Base-by-base conservation (phyloP, 1,140 invertebrate genomes). In the Drosophila arawakana region DNA sequence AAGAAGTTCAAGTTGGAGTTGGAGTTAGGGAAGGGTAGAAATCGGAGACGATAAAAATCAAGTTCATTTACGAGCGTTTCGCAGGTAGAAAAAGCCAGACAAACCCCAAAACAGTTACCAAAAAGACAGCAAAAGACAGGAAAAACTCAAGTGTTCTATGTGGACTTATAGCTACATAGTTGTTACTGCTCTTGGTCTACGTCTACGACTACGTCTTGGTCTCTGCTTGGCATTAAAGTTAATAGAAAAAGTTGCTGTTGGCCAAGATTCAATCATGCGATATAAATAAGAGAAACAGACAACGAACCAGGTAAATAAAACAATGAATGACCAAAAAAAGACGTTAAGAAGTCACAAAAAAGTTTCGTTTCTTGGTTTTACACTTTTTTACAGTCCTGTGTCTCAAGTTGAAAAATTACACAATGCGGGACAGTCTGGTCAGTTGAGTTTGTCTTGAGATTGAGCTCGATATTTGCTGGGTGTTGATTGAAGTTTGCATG, bases 241-340 rank as follows among this genome's bases (percentile, higher is more conserved):
- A 89, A 89, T 89, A 89, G 84, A 89, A 89, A 89, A 89, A 89
- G 85, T 89, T 89, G 69, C 84, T 89, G 83, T 88, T 89, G 85
- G 84, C 80, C 84, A 89, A 89, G 84, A 89, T 89, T 89, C 84
- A 89, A 89, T 89, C 84, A 89, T 89, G 84, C 81, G 84, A 89
- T 89, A 89, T 89, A 89, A 86, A 83, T 78, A 86, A 88, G 6
- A 46, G 41, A 58, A 57, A 52, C 10, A 57, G 7, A 41, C 35
- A 57, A 41, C 13, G 61, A 63, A 71, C 54, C 84, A 89, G 84
- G 84, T 89, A 89, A 89, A 89, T 89, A 89, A 89, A 89, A 88
- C 84, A 88, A 88, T 90, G 74, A 81, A 73, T 68, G 69, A 73
- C 60, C 73, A 59, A 59, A 81, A 81, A 41, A 59, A 49, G 60